Conservation (phyloP, 1,140 invertebrate genomes). For the Reticulitermes speratus region DNA sequence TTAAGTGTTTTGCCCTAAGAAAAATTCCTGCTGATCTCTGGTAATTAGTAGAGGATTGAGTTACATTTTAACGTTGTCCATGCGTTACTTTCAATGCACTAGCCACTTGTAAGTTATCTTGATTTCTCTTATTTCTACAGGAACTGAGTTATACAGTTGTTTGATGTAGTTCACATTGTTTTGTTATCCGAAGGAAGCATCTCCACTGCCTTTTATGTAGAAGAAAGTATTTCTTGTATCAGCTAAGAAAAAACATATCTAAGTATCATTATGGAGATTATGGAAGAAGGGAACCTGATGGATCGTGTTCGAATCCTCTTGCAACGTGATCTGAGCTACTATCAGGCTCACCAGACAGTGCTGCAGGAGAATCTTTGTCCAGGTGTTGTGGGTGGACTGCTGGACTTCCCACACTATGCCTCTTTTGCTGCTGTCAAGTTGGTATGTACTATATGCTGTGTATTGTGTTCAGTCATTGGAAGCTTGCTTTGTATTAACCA, state of each 20-base stretch:
- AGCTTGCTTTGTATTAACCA: no score
- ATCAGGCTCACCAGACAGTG: constrained; percentile 73
- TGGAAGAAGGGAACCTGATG: constrained; percentile 83
- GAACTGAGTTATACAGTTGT: no score
- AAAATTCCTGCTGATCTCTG: no score
- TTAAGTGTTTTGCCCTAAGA: no score
- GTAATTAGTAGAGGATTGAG: no score
- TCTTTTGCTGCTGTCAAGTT: constrained; percentile 79
- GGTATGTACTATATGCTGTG: constrained; percentile 38
- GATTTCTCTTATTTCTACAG: no score
- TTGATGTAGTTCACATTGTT: no score
- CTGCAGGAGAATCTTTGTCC: constrained; percentile 71
- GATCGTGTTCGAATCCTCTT: constrained; percentile 74
- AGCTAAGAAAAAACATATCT: background rate
- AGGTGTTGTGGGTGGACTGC: constrained; percentile 68
- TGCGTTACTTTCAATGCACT: no score
- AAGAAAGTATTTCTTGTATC: background rate
- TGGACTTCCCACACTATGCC: constrained; percentile 76
- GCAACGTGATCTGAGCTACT: constrained; percentile 76
- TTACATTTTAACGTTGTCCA: no score
- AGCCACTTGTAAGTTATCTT: no score
- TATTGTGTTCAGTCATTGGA: background rate
- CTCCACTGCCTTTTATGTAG: no score
- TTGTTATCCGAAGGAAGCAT: no score
- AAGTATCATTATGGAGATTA: constrained; percentile 66